Percentiles rank a stretch among this genome's conserved stretches.
Conservation (phyloP, 2,113 vertebrate genomes). For the Odocoileus virginianus region DNA sequence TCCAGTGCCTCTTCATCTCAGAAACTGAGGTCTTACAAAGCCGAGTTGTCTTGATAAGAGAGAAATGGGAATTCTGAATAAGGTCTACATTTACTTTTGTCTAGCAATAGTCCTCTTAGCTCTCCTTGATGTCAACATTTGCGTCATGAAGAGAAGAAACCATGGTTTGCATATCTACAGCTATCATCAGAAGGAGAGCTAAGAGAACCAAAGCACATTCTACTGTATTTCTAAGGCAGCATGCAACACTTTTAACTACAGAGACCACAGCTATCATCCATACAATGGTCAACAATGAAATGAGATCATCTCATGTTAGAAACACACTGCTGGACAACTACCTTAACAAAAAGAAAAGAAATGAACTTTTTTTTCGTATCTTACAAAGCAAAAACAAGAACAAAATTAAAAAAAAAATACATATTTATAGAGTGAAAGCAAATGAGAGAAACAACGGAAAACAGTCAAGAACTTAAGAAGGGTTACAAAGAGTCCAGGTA, state of each 20-base stretch:
- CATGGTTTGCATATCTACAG: slow-evolving; percentile 44
- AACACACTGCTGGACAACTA: slow-evolving; percentile 73
- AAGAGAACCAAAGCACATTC: slow-evolving; percentile 77
- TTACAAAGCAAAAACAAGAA: slow-evolving; percentile 74
- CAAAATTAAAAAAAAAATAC: background rate
- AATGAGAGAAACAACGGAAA: slow-evolving; percentile 73
- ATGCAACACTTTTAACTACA: slow-evolving; percentile 77
- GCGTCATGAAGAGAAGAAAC: background rate
- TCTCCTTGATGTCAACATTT: slow-evolving; percentile 72
- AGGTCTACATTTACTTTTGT: slow-evolving; percentile 78
- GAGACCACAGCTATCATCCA: slow-evolving; percentile 63
- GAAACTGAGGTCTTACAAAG: slow-evolving; percentile 75
- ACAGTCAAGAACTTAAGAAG: slow-evolving; percentile 79
- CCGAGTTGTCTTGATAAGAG: slow-evolving; percentile 58
- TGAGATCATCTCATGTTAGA: slow-evolving; percentile 74
- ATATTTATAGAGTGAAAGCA: slow-evolving; percentile 58
- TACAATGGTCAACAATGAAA: slow-evolving; percentile 63
- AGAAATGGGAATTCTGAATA: slow-evolving; percentile 79
- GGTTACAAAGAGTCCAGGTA: slow-evolving; percentile 84
- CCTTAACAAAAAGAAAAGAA: slow-evolving; percentile 57
- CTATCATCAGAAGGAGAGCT: slow-evolving; percentile 78
- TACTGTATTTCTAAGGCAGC: slow-evolving; percentile 74
- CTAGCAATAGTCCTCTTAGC: slow-evolving; percentile 77
- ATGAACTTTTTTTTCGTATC: slow-evolving; percentile 59
- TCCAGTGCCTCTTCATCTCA: slow-evolving; percentile 73